Evolutionary conservation across 53 echinoderm and acorn worm genomes (phyloP), one percentile per base, ranked within the genome.

Genomic region (Antedon mediterranea): DNA sequence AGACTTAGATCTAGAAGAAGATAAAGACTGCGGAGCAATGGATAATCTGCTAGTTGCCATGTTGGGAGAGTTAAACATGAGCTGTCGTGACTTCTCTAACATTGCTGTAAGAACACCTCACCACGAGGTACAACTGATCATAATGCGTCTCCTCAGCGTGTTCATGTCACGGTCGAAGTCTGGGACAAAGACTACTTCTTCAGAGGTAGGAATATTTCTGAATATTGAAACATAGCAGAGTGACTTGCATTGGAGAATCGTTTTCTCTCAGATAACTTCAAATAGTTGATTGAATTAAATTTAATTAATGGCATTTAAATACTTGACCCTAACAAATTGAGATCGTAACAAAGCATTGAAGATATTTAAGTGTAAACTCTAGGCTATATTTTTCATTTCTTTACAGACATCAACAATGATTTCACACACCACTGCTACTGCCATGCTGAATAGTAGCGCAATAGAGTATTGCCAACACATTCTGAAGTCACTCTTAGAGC

Each of bases 101-200:
- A 87, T 92, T 29, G 87, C 97, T 5, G 86, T 82, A 29, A 83
- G 97, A 30, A 92, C 97, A 9, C 85, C 91, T 30, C 84, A 85
- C 80, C 97, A 95, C 34, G 97, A 95, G 85, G 97, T 95, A 26
- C 97, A 95, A 79, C 86, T 95, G 18, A 95, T 95, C 34, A 92
- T 95, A 75, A 95, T 95, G 97, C 78, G 97, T 31, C 81, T 95
- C 26, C 97, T 95, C 31, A 95, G 97, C 73, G 97, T 95, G 43
- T 95, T 95, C 83, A 95, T 95, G 97, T 95, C 97, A 72, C 83
- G 97, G 28, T 92, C 97, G 18, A 95, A 95, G 88, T 95, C 97
- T 13, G 97, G 97, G 13, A 92, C 97, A 31, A 95, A 95, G 72
- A 82, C 57, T 2, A 57, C 86, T 37, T 92, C 97, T 28, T 85